A percentile compares a stretch with the other conserved stretches of the same genome.
Evolutionary conservation across 2,888 invertebrate species (phyloP).

Genomic region (Synanthedon vespiformis): DNA sequence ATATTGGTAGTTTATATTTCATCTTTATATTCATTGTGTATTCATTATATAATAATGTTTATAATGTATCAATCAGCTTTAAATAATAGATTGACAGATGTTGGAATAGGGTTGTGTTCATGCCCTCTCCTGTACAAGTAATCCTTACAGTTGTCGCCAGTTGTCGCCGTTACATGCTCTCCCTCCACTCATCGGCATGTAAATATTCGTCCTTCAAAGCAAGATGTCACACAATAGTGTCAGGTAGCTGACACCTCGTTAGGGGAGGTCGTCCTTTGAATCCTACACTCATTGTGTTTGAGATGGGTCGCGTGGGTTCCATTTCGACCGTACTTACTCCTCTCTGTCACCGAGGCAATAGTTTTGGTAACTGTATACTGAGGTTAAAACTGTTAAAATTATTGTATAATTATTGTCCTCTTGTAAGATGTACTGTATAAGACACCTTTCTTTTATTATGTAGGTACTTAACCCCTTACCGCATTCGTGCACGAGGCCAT

Average conservation of each 20-base stretch:
- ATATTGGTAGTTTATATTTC: too few relatives aligned
- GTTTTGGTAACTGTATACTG: neutral
- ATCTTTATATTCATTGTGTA: too few relatives aligned
- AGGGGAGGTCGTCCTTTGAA: constrained; percentile 46
- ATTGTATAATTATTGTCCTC: too few relatives aligned
- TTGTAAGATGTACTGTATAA: too few relatives aligned
- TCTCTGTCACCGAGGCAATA: constrained; percentile 3
- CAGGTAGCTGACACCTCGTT: constrained; percentile 64
- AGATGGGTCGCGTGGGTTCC: constrained; percentile 45
- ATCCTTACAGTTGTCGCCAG: neutral
- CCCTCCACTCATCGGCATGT: constrained; percentile 43
- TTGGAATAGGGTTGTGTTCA: neutral
- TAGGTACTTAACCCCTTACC: too few relatives aligned
- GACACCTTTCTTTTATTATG: too few relatives aligned
- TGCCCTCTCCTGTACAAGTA: neutral
- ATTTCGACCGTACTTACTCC: constrained; percentile 38
- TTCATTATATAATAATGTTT: too few relatives aligned
- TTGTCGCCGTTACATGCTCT: constrained; percentile 10
- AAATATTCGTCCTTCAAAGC: constrained; percentile 51
- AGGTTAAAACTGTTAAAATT: too few relatives aligned
- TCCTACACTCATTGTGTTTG: constrained; percentile 46
- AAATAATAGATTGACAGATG: neutral
- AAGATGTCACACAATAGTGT: constrained; percentile 54
- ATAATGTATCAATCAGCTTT: neutral
- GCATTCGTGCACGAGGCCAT: too few relatives aligned